Conservation (phyloP, 2,888 invertebrate species). For the Saturnia japonica region DNA sequence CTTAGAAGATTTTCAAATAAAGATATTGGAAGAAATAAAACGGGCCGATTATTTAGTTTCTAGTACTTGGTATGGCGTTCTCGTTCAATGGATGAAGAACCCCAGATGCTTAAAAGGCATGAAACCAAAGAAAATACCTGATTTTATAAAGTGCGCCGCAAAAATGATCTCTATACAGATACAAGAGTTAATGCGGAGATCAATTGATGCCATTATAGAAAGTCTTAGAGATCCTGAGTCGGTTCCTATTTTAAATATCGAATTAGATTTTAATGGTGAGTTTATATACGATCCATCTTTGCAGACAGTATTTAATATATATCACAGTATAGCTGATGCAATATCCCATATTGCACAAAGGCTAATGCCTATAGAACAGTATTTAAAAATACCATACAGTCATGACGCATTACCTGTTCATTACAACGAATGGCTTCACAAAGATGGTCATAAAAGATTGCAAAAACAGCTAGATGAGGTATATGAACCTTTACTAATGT, state of each 20-base stretch:
- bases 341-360: constrained; percentile 81
- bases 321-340: constrained; percentile 80
- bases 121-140: constrained; percentile 59
- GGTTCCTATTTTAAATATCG: constrained; percentile 84
- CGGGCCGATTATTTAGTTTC: constrained; percentile 70
- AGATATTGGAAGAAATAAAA: constrained; percentile 66
- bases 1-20: constrained; percentile 58
- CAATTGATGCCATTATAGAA: constrained; percentile 84
- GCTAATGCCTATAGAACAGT: constrained; percentile 82
- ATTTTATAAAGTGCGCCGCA: constrained; percentile 69
- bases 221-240: constrained; percentile 75
- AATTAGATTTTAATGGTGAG: constrained; percentile 77
- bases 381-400: constrained; percentile 65
- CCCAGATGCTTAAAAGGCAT: constrained; percentile 71
- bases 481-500: constrained; percentile 80
- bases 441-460: constrained; percentile 77
- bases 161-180: constrained; percentile 82
- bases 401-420: constrained; percentile 80
- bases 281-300: constrained; percentile 83
- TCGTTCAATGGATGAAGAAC: constrained; percentile 74
- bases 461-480: constrained; percentile 75
- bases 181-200: constrained; percentile 85
- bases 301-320: constrained; percentile 78
- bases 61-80: constrained; percentile 70
- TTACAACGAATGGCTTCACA: constrained; percentile 81